Evolutionary conservation across 2,888 invertebrate species (phyloP).

Genomic region (Tortricodes alternella): DNA sequence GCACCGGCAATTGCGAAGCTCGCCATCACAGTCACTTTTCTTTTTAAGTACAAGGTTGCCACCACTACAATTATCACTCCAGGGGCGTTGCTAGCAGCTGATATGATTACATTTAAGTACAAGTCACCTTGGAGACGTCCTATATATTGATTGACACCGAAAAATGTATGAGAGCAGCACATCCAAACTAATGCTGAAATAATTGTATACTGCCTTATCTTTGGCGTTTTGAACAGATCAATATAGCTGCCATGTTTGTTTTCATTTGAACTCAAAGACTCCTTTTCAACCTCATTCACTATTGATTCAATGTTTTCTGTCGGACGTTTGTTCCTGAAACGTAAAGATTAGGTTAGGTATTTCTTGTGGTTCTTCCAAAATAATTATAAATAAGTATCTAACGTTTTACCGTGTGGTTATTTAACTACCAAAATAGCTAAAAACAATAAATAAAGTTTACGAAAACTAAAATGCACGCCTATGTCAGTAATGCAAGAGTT

Average conservation of each 20-base stretch:
- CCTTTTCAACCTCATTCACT: conserved; percentile 62
- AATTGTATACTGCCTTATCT: conserved; percentile 85
- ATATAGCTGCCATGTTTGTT: conserved; percentile 66
- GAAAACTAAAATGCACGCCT: too few relatives aligned
- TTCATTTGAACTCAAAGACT: conserved; percentile 39
- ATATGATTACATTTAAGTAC: conserved; percentile 90
- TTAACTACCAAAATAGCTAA: too few relatives aligned
- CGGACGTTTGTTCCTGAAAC: conserved; percentile 69
- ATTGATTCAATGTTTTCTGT: conserved; percentile 54
- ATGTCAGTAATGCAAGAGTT: too few relatives aligned
- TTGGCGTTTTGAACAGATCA: conserved; percentile 86
- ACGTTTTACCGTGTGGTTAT: too few relatives aligned
- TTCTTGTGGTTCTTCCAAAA: too few relatives aligned
- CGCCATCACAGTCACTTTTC: conserved; percentile 56
- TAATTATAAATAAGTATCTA: too few relatives aligned
- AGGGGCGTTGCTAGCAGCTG: conserved; percentile 72
- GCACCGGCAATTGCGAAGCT: conserved; percentile 58
- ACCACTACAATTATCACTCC: conserved; percentile 58
- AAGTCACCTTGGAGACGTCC: conserved; percentile 89
- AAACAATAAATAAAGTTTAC: too few relatives aligned
- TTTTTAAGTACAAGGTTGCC: conserved; percentile 56
- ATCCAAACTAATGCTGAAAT: conserved; percentile 89
- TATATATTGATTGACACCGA: conserved; percentile 91
- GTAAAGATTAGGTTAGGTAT: too few relatives aligned
- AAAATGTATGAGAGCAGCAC: conserved; percentile 91